Evolutionary conservation across 2,797 vertebrate species (phyloP), one percentile per base, ranked within the genome.

Genomic region (Poeciliopsis infans): DNA sequence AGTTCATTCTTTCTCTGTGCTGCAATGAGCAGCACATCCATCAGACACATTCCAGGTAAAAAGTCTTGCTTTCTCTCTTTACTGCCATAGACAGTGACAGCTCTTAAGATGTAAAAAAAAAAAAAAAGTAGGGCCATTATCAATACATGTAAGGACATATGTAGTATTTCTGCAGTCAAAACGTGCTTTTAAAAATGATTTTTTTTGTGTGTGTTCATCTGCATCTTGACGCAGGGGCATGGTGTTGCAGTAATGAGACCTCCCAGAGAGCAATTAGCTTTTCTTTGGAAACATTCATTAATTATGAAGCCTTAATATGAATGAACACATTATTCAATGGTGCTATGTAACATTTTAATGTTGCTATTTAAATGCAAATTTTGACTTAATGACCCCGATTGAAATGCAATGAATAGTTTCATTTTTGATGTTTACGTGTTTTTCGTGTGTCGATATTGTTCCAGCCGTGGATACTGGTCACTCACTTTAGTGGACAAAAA

Each of bases 331-430:
- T 91, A 94, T 91, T 92, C 85, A 76, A 82, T 86, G 84, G 88
- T 90, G 73, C 86, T 85, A 85, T 87, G 86, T 87, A 89, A 92
- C 82, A 82, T 91, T 93, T 94, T 90, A 94, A 93, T 93, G 90
- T 85, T 83, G 87, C 88, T 90, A 92, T 95, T 94, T 94, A 95
- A 93, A 95, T 95, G 94, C 93, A 93, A 95, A 95, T 95, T 85
- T 78, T 89, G 85, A 87, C 93, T 90, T 92, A 90, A 92, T 92
- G 91, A 94, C 90, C 91, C 69, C 85, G 82, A 86, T 90, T 91
- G 85, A 92, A 92, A 90, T 83, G 59, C 81, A 90, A 87, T 90
- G 86, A 91, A 91, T 87, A 88, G 87, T 90, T 91, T 92, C 79
- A 86, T 81, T 90, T 93, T 92, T 85, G 86, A 61, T 85, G 85